Evolutionary conservation across 2,888 invertebrate genomes (phyloP), one percentile per base, ranked within the genome.

Genomic region (Apodemia mormo): DNA sequence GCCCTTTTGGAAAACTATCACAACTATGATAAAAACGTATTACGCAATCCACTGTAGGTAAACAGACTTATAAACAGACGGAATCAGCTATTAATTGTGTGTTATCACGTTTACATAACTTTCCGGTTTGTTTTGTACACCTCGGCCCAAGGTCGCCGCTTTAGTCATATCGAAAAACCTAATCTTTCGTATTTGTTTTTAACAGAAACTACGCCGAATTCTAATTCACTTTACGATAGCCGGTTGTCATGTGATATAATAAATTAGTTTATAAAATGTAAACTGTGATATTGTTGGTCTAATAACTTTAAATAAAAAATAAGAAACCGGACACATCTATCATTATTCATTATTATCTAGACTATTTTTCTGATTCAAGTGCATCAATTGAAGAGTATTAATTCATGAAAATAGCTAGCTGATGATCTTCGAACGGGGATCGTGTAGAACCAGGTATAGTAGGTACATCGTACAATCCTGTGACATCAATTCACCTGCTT

Each of bases 221-320:
- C 58, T 54, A 68, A 69, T 40, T 40, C 40, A 40, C 40, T 40
- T 68, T 71, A 66, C 66, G 71, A 71, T 71, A 66, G 33, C 43
- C 10, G 14, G 40, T 30, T 30, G 58, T 14, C 66, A 61, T 71
- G 66, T 66, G 12, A 58, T 12, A 52, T 66, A 58, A 65, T 66
- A 49, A 14, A n/a, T 29, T 45, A 45, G 1, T 45, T 0, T 45
- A 10, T 10, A 45, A 45, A 45, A 45, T 9, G 10, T 10, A 43
- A 9, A 43, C 43, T 43, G 43, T 10, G 3, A 33, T 33, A 33
- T 1, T 40, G 40, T 40, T 40, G 40, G 8, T 40, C 33, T 33
- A 33, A 33, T 33, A 33, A 33, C 4, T 4, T 33, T 3, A 33
- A 33, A 3, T 33, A 33, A 33, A 33, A 33, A 33, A 22, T 22